Conservation (phyloP, 2,888 invertebrate species). For the Carpatolechia fugitivella region DNA sequence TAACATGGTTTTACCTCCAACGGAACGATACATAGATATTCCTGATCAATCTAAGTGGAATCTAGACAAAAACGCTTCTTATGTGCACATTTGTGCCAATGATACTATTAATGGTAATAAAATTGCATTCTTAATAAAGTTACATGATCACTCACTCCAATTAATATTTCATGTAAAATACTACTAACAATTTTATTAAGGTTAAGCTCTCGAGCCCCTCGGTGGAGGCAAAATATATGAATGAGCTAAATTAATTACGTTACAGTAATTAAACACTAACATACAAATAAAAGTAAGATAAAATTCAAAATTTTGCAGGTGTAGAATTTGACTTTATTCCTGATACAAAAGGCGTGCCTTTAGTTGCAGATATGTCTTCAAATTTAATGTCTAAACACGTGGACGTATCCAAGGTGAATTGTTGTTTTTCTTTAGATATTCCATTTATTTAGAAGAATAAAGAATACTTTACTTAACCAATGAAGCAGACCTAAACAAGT, state of each 20-base stretch:
- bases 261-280: too few species aligned
- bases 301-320: conserved; percentile 81
- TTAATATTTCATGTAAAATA: too few species aligned
- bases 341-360: conserved; percentile 88
- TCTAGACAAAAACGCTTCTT: conserved; percentile 93
- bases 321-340: conserved; percentile 92
- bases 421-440: conserved; percentile 17
- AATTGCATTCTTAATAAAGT: too few species aligned
- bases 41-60: conserved; percentile 90
- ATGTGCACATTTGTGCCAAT: conserved; percentile 97
- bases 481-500: too few species aligned
- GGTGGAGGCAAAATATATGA: too few species aligned
- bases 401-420: conserved; percentile 91
- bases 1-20: conserved; percentile 89
- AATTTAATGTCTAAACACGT: conserved; percentile 94
- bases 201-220: too few species aligned
- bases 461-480: too few species aligned
- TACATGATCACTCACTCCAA: too few species aligned
- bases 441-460: too few species aligned
- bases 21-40: conserved; percentile 84
- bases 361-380: conserved; percentile 98
- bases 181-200: too few species aligned
- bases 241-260: too few species aligned
- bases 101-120: conserved; percentile 96
- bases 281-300: too few species aligned